A percentile compares a stretch with the other conserved stretches of the same genome.
These are phyloP conservation scores for Miichthys miiuy DNA, from an alignment of 2,797 vertebrate species.

Conservation along the genomic window DNA sequence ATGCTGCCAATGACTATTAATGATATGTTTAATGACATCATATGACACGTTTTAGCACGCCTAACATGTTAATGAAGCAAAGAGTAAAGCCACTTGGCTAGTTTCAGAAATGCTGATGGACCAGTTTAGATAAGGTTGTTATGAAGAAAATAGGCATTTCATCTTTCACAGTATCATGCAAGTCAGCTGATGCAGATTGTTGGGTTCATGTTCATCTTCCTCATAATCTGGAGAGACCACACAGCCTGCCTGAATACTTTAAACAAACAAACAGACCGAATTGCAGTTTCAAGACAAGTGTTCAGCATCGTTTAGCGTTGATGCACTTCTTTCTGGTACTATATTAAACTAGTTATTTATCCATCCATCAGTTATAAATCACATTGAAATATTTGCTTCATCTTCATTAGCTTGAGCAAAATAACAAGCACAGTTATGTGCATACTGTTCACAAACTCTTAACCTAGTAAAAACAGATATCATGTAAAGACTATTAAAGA, in stretches of 20 bases:
- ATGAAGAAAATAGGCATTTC: background rate
- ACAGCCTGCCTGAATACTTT: background rate
- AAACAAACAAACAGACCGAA: background rate
- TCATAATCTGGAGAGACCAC: slow-evolving; percentile 24
- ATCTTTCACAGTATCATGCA: slow-evolving; percentile 1
- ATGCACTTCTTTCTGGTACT: background rate
- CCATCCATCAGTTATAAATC: background rate
- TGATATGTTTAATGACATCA: background rate
- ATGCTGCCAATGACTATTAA: background rate
- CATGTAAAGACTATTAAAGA: background rate
- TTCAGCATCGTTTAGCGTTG: background rate
- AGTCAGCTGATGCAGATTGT: background rate
- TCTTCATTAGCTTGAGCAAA: background rate
- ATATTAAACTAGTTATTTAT: no score
- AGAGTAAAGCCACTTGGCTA: background rate
- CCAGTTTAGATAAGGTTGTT: slow-evolving; percentile 16
- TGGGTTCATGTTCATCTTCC: slow-evolving; percentile 5
- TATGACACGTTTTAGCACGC: background rate
- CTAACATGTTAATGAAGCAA: background rate
- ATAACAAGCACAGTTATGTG: background rate
- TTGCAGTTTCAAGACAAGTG: background rate
- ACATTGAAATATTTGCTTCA: background rate
- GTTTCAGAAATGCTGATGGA: slow-evolving; percentile 26
- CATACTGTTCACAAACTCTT: background rate
- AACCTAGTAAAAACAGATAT: background rate